phyloP scores from a whole-genome alignment of 2,113 vertebrate genomes.

The Carassius gibelio region DNA sequence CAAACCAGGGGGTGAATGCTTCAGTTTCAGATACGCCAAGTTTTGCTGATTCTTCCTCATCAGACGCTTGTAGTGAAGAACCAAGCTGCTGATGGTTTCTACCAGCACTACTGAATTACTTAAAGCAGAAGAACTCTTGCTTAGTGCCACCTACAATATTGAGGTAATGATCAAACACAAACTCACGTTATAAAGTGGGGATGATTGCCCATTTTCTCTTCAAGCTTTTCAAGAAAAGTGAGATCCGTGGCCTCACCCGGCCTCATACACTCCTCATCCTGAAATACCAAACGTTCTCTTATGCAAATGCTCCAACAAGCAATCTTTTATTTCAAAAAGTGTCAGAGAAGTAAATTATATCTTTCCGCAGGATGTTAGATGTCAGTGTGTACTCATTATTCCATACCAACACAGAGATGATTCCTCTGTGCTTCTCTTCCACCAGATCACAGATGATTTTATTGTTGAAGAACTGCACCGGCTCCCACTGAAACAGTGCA shows the following conservation, averaged over 20 bases:
- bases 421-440: conserved; percentile 91
- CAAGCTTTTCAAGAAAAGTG: conserved; percentile 92
- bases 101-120: not conserved
- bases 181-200: conserved; percentile 94
- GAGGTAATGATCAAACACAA: not conserved
- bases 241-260: conserved; percentile 91
- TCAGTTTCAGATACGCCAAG: conserved; percentile 23
- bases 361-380: not conserved
- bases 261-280: conserved; percentile 95
- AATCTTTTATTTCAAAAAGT: not conserved
- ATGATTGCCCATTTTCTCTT: conserved; percentile 91
- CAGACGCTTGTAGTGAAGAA: not conserved
- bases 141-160: not conserved
- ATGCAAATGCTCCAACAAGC: not conserved
- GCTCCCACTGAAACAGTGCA: conserved; percentile 85
- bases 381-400: not conserved
- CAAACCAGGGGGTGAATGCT: conserved; percentile 28
- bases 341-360: not conserved
- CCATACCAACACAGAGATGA: conserved; percentile 90
- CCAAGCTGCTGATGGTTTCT: conserved; percentile 12
- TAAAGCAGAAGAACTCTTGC: not conserved
- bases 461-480: conserved; percentile 96
- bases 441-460: conserved; percentile 97
- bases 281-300: not conserved
- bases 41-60: not conserved